Conservation (phyloP, 1,140 invertebrate genomes). For the Pemphigus obesinymphae region DNA sequence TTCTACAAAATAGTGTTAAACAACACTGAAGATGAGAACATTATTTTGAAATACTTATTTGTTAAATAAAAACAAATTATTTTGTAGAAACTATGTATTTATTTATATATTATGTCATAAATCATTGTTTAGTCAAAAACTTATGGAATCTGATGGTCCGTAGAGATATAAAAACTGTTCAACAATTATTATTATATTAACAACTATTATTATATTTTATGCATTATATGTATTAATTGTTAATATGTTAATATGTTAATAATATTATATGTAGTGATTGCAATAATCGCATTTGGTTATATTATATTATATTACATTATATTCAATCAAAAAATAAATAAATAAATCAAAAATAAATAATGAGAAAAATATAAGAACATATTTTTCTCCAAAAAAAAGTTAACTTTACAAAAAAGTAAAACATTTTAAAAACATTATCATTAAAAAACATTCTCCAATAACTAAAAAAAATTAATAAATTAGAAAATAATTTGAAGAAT, state of each 20-base stretch:
- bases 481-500: background rate
- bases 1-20: no score
- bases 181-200: no score
- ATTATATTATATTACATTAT: no score
- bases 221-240: background rate
- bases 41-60: no score
- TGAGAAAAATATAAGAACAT: background rate
- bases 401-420: background rate
- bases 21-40: no score
- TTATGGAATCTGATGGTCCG: background rate
- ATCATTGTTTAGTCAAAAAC: background rate
- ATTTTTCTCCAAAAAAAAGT: background rate
- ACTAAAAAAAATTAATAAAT: background rate
- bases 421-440: background rate
- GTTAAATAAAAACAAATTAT: no score
- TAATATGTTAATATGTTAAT: background rate
- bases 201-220: no score
- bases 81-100: no score
- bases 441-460: background rate
- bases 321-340: background rate
- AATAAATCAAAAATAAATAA: background rate
- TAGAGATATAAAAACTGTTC: background rate
- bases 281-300: background rate
- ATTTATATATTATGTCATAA: no score
- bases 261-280: background rate